These are phyloP conservation scores for Corvus cornix DNA, from an alignment of 2,113 vertebrate species.

Conservation along the genomic window DNA sequence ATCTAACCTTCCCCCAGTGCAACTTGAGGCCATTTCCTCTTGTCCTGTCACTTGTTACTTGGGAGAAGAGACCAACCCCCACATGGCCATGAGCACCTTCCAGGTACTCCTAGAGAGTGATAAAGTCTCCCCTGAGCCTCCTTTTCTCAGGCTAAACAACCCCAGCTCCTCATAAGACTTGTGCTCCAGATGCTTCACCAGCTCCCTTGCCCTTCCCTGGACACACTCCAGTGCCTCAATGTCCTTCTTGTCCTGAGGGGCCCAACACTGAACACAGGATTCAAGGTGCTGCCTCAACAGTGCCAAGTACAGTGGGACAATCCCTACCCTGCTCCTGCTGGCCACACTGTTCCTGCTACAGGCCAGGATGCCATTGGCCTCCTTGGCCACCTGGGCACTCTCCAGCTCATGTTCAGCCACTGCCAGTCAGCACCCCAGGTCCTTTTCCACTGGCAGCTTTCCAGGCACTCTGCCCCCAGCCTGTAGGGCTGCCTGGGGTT, in stretches of 20 bases:
- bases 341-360: neutral
- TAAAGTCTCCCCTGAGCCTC: neutral
- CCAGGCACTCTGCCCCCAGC: neutral
- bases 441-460: neutral
- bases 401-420: neutral
- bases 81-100: neutral
- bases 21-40: neutral
- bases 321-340: neutral
- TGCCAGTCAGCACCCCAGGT: neutral
- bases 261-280: neutral
- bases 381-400: neutral
- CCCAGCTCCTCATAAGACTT: neutral
- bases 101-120: neutral
- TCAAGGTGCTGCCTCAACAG: fast-evolving
- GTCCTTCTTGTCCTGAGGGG: neutral
- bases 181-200: neutral
- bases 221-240: neutral
- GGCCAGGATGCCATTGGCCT: neutral
- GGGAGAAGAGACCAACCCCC: neutral
- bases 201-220: fast-evolving
- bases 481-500: neutral
- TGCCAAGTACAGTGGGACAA: fast-evolving
- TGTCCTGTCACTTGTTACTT: neutral
- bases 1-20: neutral
- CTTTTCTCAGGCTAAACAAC: neutral